Evolutionary conservation across 2,888 invertebrate species (phyloP).

Genomic region (Gerris lacustris): DNA sequence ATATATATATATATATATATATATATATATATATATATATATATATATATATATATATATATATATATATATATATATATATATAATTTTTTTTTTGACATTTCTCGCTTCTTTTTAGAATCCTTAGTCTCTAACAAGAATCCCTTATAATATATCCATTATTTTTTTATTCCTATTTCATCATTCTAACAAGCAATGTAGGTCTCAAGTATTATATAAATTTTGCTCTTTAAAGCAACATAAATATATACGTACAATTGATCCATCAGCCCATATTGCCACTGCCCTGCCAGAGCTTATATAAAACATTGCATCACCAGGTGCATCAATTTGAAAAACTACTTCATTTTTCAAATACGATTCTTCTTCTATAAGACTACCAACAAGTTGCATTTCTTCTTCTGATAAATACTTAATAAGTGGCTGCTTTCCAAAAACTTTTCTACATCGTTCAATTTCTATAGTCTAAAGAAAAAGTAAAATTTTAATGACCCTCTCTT

Average conservation of each 20-base stretch:
- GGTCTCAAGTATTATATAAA: no score
- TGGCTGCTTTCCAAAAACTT: not conserved
- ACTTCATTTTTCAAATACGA: not conserved
- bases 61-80: no score
- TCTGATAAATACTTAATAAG: not conserved
- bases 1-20: no score
- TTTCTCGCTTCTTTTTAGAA: no score
- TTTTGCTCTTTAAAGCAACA: no score
- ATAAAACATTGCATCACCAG: not conserved
- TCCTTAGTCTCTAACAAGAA: no score
- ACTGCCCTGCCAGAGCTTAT: not conserved
- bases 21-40: no score
- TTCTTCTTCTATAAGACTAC: not conserved
- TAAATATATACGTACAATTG: not conserved
- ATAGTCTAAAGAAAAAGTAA: not conserved
- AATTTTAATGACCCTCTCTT: not conserved
- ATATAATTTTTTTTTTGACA: no score
- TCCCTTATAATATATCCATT: no score
- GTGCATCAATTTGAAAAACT: not conserved
- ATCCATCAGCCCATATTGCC: not conserved
- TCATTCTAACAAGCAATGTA: no score
- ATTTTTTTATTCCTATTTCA: no score
- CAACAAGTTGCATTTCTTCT: not conserved
- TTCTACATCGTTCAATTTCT: not conserved
- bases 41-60: no score